These are phyloP conservation scores for Pachycephus smyrnensis DNA, from an alignment of 2,888 invertebrate species.

Conservation along the genomic window DNA sequence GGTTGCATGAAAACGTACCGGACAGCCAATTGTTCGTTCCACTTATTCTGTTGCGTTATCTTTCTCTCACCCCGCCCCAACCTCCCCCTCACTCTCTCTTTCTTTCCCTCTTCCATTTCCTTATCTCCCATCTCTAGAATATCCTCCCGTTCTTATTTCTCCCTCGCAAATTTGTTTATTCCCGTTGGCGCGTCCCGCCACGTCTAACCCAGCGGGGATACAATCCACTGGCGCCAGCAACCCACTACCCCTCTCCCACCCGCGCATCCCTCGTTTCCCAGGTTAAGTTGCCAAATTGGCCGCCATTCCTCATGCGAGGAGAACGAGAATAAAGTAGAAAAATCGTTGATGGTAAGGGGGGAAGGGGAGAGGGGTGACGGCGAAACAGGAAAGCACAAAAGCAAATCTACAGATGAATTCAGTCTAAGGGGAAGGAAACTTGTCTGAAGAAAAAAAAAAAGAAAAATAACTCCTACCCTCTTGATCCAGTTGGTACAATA, in stretches of 20 bases:
- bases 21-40: no score
- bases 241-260: neutral
- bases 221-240: neutral
- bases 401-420: no score
- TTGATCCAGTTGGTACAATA: no score
- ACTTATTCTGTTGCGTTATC: no score
- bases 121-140: neutral
- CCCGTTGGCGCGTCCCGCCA: neutral
- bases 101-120: neutral
- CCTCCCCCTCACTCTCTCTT: neutral
- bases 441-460: no score
- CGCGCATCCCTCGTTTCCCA: neutral
- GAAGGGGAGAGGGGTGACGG: slow-evolving; percentile 12
- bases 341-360: neutral
- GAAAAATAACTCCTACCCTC: no score
- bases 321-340: slow-evolving; percentile 17
- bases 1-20: no score
- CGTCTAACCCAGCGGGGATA: neutral
- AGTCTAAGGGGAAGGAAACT: no score
- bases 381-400: slow-evolving; percentile 9
- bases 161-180: slow-evolving; percentile 3
- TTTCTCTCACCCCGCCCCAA: no score
- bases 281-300: slow-evolving; percentile 24
- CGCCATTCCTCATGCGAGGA: slow-evolving; percentile 23
- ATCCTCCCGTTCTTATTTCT: neutral